Conservation (phyloP, 2,113 vertebrate species). For the Mirounga angustirostris region DNA sequence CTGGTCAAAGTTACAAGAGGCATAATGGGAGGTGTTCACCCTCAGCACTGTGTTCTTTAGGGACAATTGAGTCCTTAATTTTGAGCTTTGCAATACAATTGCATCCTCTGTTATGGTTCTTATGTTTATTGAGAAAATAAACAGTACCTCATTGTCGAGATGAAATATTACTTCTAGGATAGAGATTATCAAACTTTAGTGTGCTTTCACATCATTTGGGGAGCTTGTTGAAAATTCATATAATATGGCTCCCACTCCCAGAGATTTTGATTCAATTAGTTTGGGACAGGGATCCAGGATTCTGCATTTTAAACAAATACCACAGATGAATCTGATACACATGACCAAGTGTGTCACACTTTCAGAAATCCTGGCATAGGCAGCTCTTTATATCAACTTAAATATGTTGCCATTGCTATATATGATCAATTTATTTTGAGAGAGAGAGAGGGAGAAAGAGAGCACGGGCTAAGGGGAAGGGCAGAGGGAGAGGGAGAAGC, state of each 20-base stretch:
- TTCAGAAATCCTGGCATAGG: background rate
- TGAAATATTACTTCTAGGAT: background rate
- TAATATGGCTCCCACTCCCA: background rate
- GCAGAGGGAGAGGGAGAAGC: background rate
- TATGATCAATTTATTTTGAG: background rate
- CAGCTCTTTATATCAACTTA: background rate
- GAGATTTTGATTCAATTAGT: constrained; percentile 9
- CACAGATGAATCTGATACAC: background rate
- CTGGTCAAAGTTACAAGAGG: background rate
- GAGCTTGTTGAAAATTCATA: constrained; percentile 1
- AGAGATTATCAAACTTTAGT: background rate
- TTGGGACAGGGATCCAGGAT: background rate
- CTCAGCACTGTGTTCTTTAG: background rate
- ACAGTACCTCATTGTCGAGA: background rate
- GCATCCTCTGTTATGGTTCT: background rate
- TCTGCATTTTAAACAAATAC: background rate
- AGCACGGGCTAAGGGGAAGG: background rate
- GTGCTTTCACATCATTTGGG: background rate
- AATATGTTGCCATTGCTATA: constrained; percentile 28
- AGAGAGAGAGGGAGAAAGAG: background rate
- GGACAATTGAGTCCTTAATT: background rate
- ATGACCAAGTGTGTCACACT: background rate
- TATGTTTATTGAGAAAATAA: background rate
- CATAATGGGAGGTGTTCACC: background rate
- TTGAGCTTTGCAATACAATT: background rate